A percentile compares a stretch with the other conserved stretches of the same genome.
phyloP scores from a whole-genome alignment of 2,113 vertebrate species.

The Phycodurus eques region DNA sequence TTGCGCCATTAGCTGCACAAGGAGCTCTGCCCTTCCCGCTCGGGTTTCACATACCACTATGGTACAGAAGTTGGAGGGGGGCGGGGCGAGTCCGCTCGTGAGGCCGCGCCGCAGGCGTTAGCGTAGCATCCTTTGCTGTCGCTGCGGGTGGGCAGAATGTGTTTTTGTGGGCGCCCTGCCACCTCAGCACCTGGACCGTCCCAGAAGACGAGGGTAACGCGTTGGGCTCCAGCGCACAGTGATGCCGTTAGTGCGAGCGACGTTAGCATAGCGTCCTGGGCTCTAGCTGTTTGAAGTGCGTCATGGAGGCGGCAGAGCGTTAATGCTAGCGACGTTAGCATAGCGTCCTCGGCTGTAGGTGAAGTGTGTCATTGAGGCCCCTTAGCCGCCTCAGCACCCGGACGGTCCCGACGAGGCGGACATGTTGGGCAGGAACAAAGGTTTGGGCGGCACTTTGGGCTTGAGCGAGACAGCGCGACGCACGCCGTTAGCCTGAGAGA shows the following conservation, averaged over 20 bases:
- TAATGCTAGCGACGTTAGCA: not conserved
- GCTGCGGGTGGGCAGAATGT: not conserved
- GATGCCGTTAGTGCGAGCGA: not conserved
- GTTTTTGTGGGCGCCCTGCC: not conserved
- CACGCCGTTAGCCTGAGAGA: constrained; percentile 19
- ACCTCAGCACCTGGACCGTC: not conserved
- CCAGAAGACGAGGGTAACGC: no score
- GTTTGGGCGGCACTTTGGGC: constrained; percentile 70
- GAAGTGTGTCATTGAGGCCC: no score
- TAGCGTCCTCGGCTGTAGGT: not conserved
- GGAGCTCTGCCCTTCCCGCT: no score
- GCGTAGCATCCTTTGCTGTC: no score
- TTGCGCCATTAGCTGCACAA: not conserved
- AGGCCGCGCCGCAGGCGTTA: no score
- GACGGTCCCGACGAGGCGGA: constrained; percentile 51
- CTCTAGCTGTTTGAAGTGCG: no score
- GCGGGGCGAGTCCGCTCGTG: no score
- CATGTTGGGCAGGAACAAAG: constrained; percentile 70
- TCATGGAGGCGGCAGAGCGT: not conserved
- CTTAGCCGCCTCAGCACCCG: constrained; percentile 52
- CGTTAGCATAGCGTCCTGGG: not conserved
- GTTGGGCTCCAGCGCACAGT: no score
- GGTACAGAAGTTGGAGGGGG: no score
- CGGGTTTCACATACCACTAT: no score
- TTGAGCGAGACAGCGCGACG: constrained; percentile 74